These are phyloP conservation scores for Acomys russatus DNA, from an alignment of 2,797 vertebrate genomes.

Conservation along the genomic window DNA sequence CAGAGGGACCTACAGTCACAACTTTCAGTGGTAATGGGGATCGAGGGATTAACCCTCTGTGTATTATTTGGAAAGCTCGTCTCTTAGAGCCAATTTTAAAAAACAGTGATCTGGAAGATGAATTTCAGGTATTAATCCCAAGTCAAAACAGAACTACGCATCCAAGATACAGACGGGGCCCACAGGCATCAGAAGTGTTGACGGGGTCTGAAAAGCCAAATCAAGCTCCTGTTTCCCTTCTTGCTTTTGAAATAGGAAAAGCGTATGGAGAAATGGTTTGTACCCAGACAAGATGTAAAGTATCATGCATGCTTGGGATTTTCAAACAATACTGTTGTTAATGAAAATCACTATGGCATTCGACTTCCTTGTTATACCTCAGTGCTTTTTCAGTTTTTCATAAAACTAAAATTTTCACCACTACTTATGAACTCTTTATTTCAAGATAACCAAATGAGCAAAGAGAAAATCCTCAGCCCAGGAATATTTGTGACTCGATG, in stretches of 20 bases:
- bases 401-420: background rate
- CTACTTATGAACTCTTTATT: constrained; percentile 61
- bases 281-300: background rate
- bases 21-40: constrained; percentile 63
- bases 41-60: constrained; percentile 52
- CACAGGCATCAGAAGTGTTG: background rate
- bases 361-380: background rate
- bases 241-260: background rate
- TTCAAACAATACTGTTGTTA: background rate
- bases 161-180: background rate
- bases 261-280: background rate
- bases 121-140: constrained; percentile 42
- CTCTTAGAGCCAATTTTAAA: constrained; percentile 59
- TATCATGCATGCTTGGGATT: background rate
- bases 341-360: constrained; percentile 57
- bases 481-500: background rate
- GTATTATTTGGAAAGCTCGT: constrained; percentile 54
- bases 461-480: constrained; percentile 55
- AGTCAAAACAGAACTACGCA: constrained; percentile 23
- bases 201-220: background rate
- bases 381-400: constrained; percentile 38
- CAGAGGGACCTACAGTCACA: constrained; percentile 50
- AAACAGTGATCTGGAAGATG: constrained; percentile 52
- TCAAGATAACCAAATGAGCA: constrained; percentile 57
- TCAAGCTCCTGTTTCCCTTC: background rate